Conservation (phyloP, 2,113 vertebrate species). For the Phyllopteryx taeniolatus region DNA sequence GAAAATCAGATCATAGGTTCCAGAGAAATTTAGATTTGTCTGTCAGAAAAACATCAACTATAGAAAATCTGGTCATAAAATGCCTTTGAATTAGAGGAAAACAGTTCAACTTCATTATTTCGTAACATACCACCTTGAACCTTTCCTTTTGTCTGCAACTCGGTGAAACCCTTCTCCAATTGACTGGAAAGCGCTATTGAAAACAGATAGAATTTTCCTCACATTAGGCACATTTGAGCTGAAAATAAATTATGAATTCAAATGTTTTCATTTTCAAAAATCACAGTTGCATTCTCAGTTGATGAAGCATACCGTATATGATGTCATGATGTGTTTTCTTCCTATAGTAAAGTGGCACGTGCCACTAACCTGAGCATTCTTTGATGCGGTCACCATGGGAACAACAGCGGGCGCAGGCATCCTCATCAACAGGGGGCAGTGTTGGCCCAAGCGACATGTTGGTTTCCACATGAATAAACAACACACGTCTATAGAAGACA, state of each 20-base stretch:
- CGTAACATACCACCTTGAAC: no score
- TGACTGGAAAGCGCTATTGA: no score
- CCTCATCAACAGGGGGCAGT: conserved; percentile 69
- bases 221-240: background rate
- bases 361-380: background rate
- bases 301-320: background rate
- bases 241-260: background rate
- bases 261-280: background rate
- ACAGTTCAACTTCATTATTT: no score
- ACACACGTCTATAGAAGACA: conserved; percentile 28
- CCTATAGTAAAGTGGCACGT: background rate
- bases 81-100: no score
- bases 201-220: no score
- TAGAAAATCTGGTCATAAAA: no score
- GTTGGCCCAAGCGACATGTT: conserved; percentile 36
- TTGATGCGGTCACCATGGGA: conserved; percentile 69
- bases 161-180: no score
- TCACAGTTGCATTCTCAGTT: background rate
- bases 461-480: conserved; percentile 18
- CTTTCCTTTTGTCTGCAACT: no score
- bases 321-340: background rate
- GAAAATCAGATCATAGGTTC: no score
- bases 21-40: no score
- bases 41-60: no score
- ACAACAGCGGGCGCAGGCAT: conserved; percentile 53